Evolutionary conservation across 2,797 vertebrate species (phyloP).

Genomic region (Calcarius lapponicus): DNA sequence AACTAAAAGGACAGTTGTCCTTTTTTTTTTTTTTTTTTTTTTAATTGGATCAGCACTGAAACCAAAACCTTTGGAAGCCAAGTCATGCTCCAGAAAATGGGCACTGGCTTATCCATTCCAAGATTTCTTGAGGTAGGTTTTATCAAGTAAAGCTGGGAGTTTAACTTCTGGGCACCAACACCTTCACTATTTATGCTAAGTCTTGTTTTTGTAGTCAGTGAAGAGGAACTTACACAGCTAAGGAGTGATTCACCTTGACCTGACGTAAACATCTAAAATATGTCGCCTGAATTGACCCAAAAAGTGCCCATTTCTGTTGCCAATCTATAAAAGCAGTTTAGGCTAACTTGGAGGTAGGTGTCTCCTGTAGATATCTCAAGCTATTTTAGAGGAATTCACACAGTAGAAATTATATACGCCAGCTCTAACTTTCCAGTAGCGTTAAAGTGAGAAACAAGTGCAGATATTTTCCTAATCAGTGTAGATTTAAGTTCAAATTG

Average conservation of each 20-base stretch:
- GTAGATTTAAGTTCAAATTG: neutral
- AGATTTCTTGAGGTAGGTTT: neutral
- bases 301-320: neutral
- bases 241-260: neutral
- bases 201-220: neutral
- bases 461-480: neutral
- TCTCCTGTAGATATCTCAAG: neutral
- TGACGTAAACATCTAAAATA: neutral
- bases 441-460: neutral
- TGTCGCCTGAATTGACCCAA: neutral
- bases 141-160: neutral
- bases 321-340: neutral
- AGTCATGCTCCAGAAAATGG: neutral
- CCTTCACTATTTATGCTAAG: neutral
- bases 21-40: too few species aligned
- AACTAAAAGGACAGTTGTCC: neutral
- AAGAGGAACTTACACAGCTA: neutral
- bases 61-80: neutral
- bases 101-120: neutral
- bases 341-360: neutral
- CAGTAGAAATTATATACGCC: neutral
- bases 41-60: neutral
- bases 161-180: neutral
- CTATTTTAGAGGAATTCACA: neutral
- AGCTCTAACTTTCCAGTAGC: neutral